These are phyloP conservation scores for Acridotheres tristis DNA, from an alignment of 2,797 vertebrate species.

Conservation along the genomic window DNA sequence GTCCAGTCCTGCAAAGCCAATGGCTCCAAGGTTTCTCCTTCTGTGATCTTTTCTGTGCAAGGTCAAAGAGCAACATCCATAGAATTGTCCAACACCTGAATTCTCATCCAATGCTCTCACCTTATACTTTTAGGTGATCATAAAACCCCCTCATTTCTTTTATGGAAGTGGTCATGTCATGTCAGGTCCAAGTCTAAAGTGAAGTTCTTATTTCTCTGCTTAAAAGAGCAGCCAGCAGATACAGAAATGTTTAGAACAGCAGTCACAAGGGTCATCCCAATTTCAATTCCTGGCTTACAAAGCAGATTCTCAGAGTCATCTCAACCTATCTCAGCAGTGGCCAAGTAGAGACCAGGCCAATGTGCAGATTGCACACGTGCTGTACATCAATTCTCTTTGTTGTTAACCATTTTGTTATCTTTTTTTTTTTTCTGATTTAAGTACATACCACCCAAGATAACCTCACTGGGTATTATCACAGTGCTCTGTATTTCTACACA, in stretches of 20 bases:
- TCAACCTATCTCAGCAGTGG: not conserved
- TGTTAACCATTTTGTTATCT: not conserved
- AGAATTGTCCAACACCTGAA: not conserved
- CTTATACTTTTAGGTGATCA: not conserved
- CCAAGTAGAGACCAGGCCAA: not conserved
- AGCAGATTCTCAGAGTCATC: not conserved
- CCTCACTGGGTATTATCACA: not conserved
- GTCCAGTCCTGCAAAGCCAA: not conserved
- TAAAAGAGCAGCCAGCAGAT: not conserved
- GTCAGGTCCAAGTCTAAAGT: not conserved
- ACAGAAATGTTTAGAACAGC: not conserved
- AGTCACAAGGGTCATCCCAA: not conserved
- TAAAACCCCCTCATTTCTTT: not conserved
- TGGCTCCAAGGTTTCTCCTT: not conserved
- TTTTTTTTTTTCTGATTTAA: not conserved
- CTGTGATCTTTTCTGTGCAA: not conserved
- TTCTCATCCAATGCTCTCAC: not conserved
- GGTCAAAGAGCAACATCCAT: not conserved
- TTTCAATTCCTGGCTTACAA: not conserved
- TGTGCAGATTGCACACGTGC: rapidly evolving
- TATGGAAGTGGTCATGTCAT: not conserved
- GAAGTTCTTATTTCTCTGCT: not conserved
- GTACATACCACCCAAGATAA: not conserved
- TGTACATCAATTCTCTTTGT: not conserved
- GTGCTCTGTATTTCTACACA: not conserved